These are phyloP conservation scores for Paralichthys olivaceus DNA, from an alignment of 2,113 vertebrate genomes.

Conservation along the genomic window DNA sequence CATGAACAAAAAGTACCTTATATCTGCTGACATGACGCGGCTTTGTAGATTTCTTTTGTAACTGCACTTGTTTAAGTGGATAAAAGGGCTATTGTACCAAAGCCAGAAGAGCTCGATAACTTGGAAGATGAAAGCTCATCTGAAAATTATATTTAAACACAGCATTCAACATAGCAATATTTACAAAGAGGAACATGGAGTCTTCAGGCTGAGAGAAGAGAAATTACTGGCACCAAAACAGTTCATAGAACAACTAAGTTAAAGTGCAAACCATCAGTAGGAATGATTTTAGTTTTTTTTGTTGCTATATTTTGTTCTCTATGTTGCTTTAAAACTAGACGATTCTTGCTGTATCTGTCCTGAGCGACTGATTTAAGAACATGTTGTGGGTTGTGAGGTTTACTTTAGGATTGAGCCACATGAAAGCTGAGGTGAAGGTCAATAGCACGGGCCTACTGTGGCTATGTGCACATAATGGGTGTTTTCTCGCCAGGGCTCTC, in stretches of 20 bases:
- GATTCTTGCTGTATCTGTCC: conserved; percentile 36
- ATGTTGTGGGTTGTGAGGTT: conserved; percentile 71
- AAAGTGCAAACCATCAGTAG: conserved; percentile 29
- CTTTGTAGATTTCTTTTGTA: conserved; percentile 18
- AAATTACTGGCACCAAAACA: conserved; percentile 28
- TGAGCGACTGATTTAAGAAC: conserved; percentile 64
- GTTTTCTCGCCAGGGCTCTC: conserved; percentile 63
- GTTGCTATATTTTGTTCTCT: conserved; percentile 35
- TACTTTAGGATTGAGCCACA: conserved; percentile 61
- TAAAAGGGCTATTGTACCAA: conserved; percentile 33
- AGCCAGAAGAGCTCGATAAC: conserved; percentile 38
- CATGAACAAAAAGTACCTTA: conserved; percentile 5
- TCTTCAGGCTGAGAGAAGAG: background rate
- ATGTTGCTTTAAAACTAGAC: conserved; percentile 31
- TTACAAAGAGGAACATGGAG: conserved; percentile 20
- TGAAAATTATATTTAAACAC: conserved; percentile 41
- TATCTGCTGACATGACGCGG: conserved; percentile 24
- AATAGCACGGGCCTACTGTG: conserved; percentile 55
- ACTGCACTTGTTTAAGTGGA: conserved; percentile 32
- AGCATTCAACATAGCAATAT: conserved; percentile 28
- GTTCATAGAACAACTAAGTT: conserved; percentile 15
- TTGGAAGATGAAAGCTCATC: conserved; percentile 37
- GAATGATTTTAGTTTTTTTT: conserved; percentile 1
- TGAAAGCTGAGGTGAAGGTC: conserved; percentile 70
- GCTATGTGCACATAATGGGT: conserved; percentile 64